Evolutionary conservation across 2,113 vertebrate genomes (phyloP).

Genomic region (Coptodon bakossiorum): DNA sequence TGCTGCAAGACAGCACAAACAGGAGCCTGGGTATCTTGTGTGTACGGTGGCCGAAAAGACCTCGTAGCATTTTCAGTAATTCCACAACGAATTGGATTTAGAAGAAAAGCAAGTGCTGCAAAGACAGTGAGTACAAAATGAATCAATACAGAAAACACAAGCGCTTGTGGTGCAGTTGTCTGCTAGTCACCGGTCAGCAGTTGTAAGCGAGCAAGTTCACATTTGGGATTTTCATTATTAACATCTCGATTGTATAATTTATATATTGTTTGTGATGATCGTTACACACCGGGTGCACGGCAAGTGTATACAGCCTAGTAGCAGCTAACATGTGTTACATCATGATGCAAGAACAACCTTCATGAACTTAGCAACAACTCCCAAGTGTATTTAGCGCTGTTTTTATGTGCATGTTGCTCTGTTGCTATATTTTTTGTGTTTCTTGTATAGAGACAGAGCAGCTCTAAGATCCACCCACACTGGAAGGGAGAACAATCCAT

Average conservation of each 20-base stretch:
- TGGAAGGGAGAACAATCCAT: not conserved
- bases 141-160: not conserved
- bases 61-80: not conserved
- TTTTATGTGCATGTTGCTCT: not conserved
- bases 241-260: not conserved
- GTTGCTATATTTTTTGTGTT: not conserved
- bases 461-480: not conserved
- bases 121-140: not conserved
- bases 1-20: not conserved
- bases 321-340: not conserved
- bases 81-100: not conserved
- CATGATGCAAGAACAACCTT: not conserved
- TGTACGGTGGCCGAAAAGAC: not conserved
- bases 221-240: not conserved
- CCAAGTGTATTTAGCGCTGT: not conserved
- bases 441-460: not conserved
- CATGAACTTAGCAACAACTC: not conserved
- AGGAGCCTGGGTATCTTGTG: not conserved
- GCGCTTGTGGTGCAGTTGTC: not conserved
- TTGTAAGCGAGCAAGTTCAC: not conserved
- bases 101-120: not conserved
- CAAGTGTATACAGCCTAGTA: not conserved
- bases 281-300: not conserved
- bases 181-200: not conserved
- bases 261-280: not conserved